These are phyloP conservation scores for Emydocephalus ijimae DNA, from an alignment of 2,113 vertebrate species.

Conservation along the genomic window DNA sequence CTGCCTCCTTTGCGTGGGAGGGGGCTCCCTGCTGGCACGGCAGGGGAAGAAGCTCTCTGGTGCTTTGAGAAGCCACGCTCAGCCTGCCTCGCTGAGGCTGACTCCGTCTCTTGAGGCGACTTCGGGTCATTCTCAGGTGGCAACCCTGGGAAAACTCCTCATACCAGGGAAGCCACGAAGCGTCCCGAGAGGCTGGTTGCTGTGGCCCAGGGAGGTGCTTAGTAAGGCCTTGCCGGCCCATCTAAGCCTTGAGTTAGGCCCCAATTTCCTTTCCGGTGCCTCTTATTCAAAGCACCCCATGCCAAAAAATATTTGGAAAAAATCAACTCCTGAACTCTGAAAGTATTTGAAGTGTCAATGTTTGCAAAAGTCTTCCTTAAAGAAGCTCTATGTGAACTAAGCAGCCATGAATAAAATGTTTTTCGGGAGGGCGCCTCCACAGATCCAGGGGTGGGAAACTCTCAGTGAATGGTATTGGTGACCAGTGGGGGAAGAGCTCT, in stretches of 20 bases:
- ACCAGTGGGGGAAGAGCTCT: background rate
- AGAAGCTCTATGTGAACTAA: constrained; percentile 45
- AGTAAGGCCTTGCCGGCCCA: background rate
- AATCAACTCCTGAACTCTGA: constrained; percentile 54
- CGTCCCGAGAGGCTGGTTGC: too few relatives aligned
- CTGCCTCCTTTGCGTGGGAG: background rate
- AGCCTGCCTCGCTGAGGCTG: background rate
- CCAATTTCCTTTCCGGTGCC: constrained; percentile 59
- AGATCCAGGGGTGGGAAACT: fast-evolving
- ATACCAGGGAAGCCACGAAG: too few relatives aligned
- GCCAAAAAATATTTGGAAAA: constrained; percentile 67
- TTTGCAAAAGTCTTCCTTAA: constrained; percentile 44
- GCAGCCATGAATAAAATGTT: background rate
- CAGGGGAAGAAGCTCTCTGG: background rate
- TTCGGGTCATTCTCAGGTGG: background rate
- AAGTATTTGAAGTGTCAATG: constrained; percentile 29
- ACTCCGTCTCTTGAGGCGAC: background rate
- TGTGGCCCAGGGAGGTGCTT: background rate
- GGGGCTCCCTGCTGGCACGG: background rate
- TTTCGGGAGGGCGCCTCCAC: constrained; percentile 1
- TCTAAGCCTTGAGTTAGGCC: constrained; percentile 48
- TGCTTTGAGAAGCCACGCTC: background rate
- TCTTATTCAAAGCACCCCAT: constrained; percentile 58
- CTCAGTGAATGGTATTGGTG: background rate
- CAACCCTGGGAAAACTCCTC: background rate